Evolutionary conservation across 2,888 invertebrate genomes (phyloP).

Genomic region (Sphinx pinastri): DNA sequence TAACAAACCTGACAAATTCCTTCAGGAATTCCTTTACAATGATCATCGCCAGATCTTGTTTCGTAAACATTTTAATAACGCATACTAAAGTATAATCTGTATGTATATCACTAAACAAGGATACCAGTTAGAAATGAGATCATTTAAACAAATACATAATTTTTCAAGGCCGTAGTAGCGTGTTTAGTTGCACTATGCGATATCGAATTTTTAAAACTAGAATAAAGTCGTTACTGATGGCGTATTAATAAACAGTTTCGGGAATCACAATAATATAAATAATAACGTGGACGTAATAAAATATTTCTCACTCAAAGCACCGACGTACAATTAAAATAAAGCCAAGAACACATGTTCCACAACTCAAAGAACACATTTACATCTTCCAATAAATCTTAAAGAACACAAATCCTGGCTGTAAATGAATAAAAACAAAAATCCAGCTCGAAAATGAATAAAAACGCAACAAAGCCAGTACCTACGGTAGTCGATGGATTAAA

Average conservation of each 20-base stretch:
- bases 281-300: conserved; percentile 46
- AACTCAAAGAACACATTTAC: conserved; percentile 65
- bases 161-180: neutral
- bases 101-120: neutral
- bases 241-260: conserved; percentile 10
- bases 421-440: conserved; percentile 63
- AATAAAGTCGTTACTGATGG: neutral
- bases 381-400: conserved; percentile 74
- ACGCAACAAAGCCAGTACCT: conserved; percentile 59
- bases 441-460: conserved; percentile 62
- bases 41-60: conserved; percentile 24
- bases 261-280: conserved; percentile 46
- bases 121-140: neutral
- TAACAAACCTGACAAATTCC: conserved; percentile 61
- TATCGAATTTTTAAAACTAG: no score
- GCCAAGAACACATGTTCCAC: conserved; percentile 44
- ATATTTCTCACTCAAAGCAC: conserved; percentile 51
- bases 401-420: conserved; percentile 62
- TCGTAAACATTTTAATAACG: conserved; percentile 27
- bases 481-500: conserved; percentile 66
- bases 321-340: conserved; percentile 55
- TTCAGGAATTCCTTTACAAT: conserved; percentile 11
- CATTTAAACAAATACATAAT: conserved; percentile 1
- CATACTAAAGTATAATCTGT: neutral
- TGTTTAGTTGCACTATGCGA: neutral